A percentile compares a stretch with the other conserved stretches of the same genome.
Evolutionary conservation across 2,888 invertebrate genomes (phyloP).

Genomic region (Ophioninae sp.): DNA sequence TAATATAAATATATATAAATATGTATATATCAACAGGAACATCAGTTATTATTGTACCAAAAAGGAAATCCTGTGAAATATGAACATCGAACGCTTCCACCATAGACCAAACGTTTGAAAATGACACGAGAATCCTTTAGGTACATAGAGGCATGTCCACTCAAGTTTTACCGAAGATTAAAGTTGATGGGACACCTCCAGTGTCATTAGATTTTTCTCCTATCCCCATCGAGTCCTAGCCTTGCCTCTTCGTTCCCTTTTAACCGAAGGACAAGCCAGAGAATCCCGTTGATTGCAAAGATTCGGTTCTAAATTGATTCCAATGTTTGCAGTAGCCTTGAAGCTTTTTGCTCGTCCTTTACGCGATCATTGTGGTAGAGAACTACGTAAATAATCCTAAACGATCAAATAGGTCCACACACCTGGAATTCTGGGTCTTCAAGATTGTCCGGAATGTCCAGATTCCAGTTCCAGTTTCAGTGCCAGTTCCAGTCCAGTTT

Average conservation of each 20-base stretch:
- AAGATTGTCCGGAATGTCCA: background rate
- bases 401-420: too few species aligned
- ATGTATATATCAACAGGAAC: too few species aligned
- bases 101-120: background rate
- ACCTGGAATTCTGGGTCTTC: background rate
- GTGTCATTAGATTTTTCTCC: conserved; percentile 4
- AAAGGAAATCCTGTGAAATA: too few species aligned
- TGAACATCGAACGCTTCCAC: too few species aligned
- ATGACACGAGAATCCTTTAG: background rate
- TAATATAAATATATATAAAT: too few species aligned
- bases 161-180: background rate
- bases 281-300: conserved; percentile 79
- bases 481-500: conserved; percentile 53
- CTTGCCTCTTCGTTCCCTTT: conserved; percentile 35
- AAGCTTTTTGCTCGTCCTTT: conserved; percentile 50
- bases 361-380: background rate
- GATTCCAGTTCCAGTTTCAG: conserved; percentile 34
- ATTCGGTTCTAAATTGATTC: conserved; percentile 79
- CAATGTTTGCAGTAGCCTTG: conserved; percentile 72
- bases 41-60: too few species aligned
- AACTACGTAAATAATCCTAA: background rate
- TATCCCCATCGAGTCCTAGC: background rate
- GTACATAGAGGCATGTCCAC: background rate
- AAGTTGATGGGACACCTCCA: background rate
- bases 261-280: conserved; percentile 64